phyloP scores from a whole-genome alignment of 2,888 invertebrate genomes.

The Elysia crispata region DNA sequence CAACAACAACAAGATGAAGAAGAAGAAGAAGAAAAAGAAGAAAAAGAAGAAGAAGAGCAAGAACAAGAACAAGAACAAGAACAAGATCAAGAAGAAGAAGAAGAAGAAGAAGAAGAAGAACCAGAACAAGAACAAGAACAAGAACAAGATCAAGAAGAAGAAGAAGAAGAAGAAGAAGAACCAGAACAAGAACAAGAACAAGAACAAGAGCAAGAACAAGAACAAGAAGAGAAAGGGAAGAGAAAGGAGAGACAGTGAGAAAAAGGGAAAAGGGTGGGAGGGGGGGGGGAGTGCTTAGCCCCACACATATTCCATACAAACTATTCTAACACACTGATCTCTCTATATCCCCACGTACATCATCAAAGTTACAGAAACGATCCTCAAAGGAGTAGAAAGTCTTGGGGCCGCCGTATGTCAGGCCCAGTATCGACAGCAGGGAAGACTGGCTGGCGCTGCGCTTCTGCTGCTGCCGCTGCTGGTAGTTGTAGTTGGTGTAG shows the following conservation, averaged over 20 bases:
- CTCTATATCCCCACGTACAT: slow-evolving; percentile 65
- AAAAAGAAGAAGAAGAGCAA: too few species aligned
- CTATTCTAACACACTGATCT: background rate
- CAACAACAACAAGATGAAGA: background rate
- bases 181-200: too few species aligned
- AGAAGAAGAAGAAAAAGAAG: too few species aligned
- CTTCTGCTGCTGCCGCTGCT: too few species aligned
- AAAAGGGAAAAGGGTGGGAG: background rate
- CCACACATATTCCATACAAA: too few species aligned
- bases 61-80: too few species aligned
- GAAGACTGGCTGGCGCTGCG: slow-evolving; percentile 55
- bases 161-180: background rate
- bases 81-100: too few species aligned
- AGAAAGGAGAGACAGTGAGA: too few species aligned
- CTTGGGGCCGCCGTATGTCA: slow-evolving; percentile 39
- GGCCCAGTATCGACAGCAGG: slow-evolving; percentile 65
- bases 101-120: background rate
- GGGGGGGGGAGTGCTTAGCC: too few species aligned
- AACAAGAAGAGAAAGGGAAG: too few species aligned
- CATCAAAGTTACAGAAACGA: slow-evolving; percentile 75
- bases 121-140: too few species aligned
- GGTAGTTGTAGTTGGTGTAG: slow-evolving; percentile 35
- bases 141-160: background rate
- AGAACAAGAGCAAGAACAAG: too few species aligned
- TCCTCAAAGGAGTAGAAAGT: slow-evolving; percentile 72